Evolutionary conservation across 2,113 vertebrate genomes (phyloP), one percentile per base, ranked within the genome.

Genomic region (Chaetodon auriga): DNA sequence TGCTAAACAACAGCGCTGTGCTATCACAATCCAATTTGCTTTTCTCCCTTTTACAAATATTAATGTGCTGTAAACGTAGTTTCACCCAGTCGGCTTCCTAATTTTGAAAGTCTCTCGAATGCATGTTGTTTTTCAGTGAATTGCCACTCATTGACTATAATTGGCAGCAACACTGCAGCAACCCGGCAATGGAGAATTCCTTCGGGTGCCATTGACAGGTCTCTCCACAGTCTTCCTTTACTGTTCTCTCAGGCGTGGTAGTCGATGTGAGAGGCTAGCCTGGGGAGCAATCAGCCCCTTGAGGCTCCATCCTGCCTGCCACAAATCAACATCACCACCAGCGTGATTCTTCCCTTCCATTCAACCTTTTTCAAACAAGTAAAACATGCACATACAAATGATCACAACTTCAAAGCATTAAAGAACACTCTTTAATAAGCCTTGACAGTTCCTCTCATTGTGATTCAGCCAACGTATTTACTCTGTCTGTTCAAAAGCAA

Each of bases 301-400:
- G 54, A 80, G 82, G 83, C 71, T 81, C 68, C 4, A 25, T 72
- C 60, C 53, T 55, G 75, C 62, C 14, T 58, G 65, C 81, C 80
- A 54, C 66, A 75, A 84, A 90, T 83, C 80, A 45, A 80, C 69
- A 57, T 76, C 82, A 69, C 55, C 78, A 54, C 49, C 71, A 8
- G 55, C 64, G 10, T 66, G 25, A 75, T 83, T 53, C 55, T 48
- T 70, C 11, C 48, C 12, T 51, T 76, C 61, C 66, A 45, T 72
- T 51, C 78, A 73, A 13, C 36, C 54, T 25, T 9, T 54, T 86
- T 68, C 35, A 81, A 68, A 87, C 80, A 43, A n/a, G 75, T 64
- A 55, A 85, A 73, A 66, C 65, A 62, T 84, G 82, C 41, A 48
- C 88, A 87, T 91, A 80, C 78, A 87, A 89, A 87, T 80, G 66